A percentile compares a stretch with the other conserved stretches of the same genome.
Conservation (phyloP, 1,140 invertebrate species). For the Pararge aegeria region DNA sequence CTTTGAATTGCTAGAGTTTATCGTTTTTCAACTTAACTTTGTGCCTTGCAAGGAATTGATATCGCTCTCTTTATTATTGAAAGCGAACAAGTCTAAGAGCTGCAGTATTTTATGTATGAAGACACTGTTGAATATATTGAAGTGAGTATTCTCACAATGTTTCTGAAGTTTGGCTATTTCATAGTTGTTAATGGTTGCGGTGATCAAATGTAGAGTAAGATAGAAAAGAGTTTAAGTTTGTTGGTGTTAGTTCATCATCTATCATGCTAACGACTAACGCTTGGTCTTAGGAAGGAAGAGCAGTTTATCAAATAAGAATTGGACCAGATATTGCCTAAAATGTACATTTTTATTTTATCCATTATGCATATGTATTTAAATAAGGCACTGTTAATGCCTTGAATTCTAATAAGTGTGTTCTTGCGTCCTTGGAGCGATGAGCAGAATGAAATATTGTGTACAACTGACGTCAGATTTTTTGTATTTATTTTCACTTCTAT, state of each 20-base stretch:
- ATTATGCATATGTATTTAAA: no score
- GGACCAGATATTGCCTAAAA: neutral
- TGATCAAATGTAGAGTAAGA: neutral
- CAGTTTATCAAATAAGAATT: slow-evolving; percentile 4
- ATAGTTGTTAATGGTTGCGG: neutral
- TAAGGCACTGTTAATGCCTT: no score
- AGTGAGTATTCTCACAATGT: slow-evolving; percentile 74
- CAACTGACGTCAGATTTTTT: neutral
- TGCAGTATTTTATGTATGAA: slow-evolving; percentile 95
- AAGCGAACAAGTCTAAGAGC: slow-evolving; percentile 87
- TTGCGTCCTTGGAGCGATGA: no score
- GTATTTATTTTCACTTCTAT: neutral
- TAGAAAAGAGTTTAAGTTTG: neutral
- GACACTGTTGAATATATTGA: slow-evolving; percentile 92
- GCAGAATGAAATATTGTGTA: neutral
- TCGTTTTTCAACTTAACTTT: slow-evolving; percentile 98
- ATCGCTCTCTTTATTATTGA: slow-evolving; percentile 95
- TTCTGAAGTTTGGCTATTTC: neutral
- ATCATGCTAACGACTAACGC: neutral
- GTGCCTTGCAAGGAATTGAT: slow-evolving; percentile 99
- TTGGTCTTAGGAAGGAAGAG: neutral
- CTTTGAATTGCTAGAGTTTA: slow-evolving; percentile 96
- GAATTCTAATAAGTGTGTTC: no score
- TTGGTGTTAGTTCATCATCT: neutral
- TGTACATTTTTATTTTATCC: neutral